Conservation (phyloP, 2,888 invertebrate genomes). For the Caenorhabditis afra region DNA sequence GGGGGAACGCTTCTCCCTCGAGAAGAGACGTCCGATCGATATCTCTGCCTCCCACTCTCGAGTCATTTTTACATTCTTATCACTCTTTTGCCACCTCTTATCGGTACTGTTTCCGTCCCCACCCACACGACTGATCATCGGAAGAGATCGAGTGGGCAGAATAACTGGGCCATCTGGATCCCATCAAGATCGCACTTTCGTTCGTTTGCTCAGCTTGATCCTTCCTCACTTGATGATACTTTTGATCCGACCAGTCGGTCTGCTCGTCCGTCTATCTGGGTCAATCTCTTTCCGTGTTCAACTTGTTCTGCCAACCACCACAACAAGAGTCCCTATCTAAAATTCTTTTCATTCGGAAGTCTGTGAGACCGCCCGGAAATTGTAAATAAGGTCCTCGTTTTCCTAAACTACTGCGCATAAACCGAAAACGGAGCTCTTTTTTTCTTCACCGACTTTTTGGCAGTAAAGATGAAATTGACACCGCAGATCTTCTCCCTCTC, state of each 20-base stretch:
- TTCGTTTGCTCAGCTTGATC: slow-evolving; percentile 52
- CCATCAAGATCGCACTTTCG: slow-evolving; percentile 32
- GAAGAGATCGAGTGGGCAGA: background rate
- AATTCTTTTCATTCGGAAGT: slow-evolving; percentile 3
- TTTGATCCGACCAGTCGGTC: slow-evolving; percentile 27
- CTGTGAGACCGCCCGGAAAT: background rate
- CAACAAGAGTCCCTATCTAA: slow-evolving; percentile 10
- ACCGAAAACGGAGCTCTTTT: background rate
- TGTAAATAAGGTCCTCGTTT: background rate
- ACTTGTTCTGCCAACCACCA: background rate
- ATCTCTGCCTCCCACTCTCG: slow-evolving; percentile 1
- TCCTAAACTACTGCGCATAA: background rate
- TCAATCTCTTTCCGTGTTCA: background rate
- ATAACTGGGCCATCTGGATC: slow-evolving; percentile 32
- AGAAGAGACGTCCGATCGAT: slow-evolving; percentile 15
- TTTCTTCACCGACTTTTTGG: slow-evolving; percentile 4
- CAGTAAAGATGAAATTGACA: slow-evolving; percentile 30
- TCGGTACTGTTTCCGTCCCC: slow-evolving; percentile 1
- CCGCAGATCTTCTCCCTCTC: slow-evolving; percentile 11
- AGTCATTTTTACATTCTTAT: slow-evolving; percentile 8
- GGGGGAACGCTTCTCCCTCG: slow-evolving; percentile 31
- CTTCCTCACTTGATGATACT: slow-evolving; percentile 6
- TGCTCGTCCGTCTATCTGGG: background rate
- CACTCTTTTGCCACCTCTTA: background rate
- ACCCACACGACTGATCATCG: slow-evolving; percentile 10